Percentiles rank a stretch among this genome's conserved stretches.
Conservation (phyloP, 2,888 invertebrate genomes). For the Drosophila histrio region DNA sequence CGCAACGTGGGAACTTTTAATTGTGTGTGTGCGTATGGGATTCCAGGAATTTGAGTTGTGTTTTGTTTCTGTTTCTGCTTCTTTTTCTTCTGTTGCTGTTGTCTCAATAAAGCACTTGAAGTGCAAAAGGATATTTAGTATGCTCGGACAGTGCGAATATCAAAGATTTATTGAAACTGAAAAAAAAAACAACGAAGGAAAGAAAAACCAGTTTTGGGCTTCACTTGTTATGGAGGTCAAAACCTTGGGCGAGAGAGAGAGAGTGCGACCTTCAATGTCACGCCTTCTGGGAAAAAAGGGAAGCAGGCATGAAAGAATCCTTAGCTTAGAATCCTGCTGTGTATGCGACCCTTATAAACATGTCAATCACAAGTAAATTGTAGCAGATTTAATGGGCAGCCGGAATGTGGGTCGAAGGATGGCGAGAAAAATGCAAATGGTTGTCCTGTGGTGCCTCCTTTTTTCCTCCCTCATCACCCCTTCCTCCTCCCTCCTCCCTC, state of each 20-base stretch:
- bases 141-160: conserved; percentile 66
- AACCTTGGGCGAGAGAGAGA: conserved; percentile 11
- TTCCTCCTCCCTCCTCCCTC: background rate
- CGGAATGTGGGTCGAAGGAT: conserved; percentile 51
- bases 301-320: background rate
- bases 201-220: conserved; percentile 50
- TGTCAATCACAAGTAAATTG: conserved; percentile 80
- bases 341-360: conserved; percentile 76
- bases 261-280: background rate
- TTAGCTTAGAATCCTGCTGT: conserved; percentile 39
- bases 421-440: conserved; percentile 65
- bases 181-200: background rate
- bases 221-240: conserved; percentile 47
- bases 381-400: conserved; percentile 70
- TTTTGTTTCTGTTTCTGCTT: background rate
- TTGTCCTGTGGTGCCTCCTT: background rate
- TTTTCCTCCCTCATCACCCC: no score
- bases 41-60: conserved; percentile 54
- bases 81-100: background rate
- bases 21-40: conserved; percentile 68
- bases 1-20: conserved; percentile 75
- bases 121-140: conserved; percentile 72
- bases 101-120: conserved; percentile 54
- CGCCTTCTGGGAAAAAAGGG: background rate
- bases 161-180: conserved; percentile 67